Evolutionary conservation across 2,888 invertebrate genomes (phyloP).

Genomic region (Sphaerophoria rueppellii): DNA sequence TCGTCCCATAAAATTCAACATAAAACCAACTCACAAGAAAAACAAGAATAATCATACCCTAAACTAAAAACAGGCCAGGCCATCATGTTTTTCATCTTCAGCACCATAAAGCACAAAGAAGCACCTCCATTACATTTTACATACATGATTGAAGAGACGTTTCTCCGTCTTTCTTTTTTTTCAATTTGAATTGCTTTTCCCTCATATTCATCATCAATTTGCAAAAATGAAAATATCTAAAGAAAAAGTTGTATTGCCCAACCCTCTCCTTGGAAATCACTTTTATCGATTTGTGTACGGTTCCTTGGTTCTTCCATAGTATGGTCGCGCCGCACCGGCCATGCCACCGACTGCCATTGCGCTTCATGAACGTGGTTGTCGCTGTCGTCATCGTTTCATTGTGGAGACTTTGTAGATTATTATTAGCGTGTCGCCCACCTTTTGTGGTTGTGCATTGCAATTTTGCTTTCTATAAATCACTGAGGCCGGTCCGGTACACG

Average conservation of each 20-base stretch:
- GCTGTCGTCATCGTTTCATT: neutral
- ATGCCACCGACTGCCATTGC: slow-evolving; percentile 13
- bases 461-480: slow-evolving; percentile 37
- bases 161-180: slow-evolving; percentile 29
- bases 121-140: neutral
- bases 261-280: slow-evolving; percentile 26
- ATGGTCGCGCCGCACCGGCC: neutral
- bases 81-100: neutral
- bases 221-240: slow-evolving; percentile 19
- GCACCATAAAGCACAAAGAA: slow-evolving; percentile 11
- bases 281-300: slow-evolving; percentile 52
- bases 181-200: slow-evolving; percentile 49
- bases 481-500: neutral
- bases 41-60: neutral
- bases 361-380: neutral
- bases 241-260: slow-evolving; percentile 6
- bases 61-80: neutral
- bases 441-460: slow-evolving; percentile 34
- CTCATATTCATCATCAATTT: slow-evolving; percentile 59
- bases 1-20: slow-evolving; percentile 40
- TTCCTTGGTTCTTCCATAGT: neutral
- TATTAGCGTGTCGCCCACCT: slow-evolving; percentile 37
- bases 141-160: slow-evolving; percentile 26
- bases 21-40: slow-evolving; percentile 6
- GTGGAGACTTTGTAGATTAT: neutral